Base-by-base conservation (phyloP, 2,888 invertebrate species). In the Eristalinus sepulchralis region DNA sequence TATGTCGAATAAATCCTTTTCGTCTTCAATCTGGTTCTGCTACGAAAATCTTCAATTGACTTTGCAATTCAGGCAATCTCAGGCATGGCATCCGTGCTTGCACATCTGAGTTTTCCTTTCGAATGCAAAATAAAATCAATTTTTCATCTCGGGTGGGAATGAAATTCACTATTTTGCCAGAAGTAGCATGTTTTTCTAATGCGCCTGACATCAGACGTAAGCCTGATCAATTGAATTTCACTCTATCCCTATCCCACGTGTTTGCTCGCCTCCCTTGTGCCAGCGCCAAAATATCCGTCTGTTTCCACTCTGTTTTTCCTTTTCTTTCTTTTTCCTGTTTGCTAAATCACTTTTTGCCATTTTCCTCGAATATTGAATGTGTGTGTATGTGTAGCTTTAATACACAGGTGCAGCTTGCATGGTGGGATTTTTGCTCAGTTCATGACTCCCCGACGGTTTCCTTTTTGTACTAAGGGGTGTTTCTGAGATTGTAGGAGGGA, bases 221-320 rank as follows among this genome's bases (percentile, higher is more conserved):
- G 76, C 84, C 80, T 75, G 70, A 84, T 84, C 84, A 76, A 80
- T 84, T 84, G 80, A 79, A 83, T 64, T 80, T 55, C 36, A 34
- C 53, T 72, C 53, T 63, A 68, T 63, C 60, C 34, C 27, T 53
- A 2, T 27, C 13, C 34, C 33, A 22, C 39, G 34, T 17, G 13
- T 20, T 24, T 64, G n/a, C 33, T 39, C 36, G n/a, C 24, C 33
- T 22, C n/a, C 36, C 63, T 27, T 20, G 55, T 53, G 67, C 13
- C 47, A 59, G 22, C 47, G 33, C 27, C 24, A 24, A 27, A 27
- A 34, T 57, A 13, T 36, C 13, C 13, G 3, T 59, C 22, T 17
- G 13, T 11, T 39, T 39, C 8, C 36, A 8, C 11, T 64, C 20
- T 2, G n/a, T 13, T 31, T 31, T 62, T n/a, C 9, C 24, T 6